Evolutionary conservation across 2,797 vertebrate genomes (phyloP).

Genomic region (Pseudopleuronectes americanus): DNA sequence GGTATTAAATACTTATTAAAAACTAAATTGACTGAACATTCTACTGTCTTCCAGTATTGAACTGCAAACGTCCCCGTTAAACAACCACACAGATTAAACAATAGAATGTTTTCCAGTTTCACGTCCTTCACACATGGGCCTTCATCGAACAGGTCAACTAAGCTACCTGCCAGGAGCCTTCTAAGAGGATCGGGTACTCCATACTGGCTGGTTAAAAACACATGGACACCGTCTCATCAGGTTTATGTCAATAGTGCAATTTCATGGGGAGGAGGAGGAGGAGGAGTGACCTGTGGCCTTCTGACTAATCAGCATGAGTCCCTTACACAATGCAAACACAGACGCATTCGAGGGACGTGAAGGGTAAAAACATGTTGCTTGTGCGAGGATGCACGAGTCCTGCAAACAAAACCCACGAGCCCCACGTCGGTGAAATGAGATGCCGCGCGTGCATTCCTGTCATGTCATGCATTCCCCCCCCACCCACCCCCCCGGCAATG

Average conservation of each 20-base stretch:
- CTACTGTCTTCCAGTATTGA: too few relatives aligned
- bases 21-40: background rate
- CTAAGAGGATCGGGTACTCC: background rate
- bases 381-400: too few relatives aligned
- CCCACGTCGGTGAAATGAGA: background rate
- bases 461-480: slow-evolving; percentile 65
- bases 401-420: background rate
- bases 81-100: too few relatives aligned
- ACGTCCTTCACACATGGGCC: background rate
- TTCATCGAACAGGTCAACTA: background rate
- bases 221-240: slow-evolving; percentile 45
- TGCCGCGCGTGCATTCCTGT: slow-evolving; percentile 62
- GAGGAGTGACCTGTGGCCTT: slow-evolving; percentile 40
- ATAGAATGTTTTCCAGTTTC: background rate
- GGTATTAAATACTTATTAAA: background rate
- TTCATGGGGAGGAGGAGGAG: background rate
- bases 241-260: slow-evolving; percentile 24
- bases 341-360: too few relatives aligned
- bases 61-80: too few relatives aligned
- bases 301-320: slow-evolving; percentile 5
- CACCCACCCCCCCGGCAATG: slow-evolving; percentile 18
- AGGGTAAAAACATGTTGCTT: background rate
- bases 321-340: slow-evolving; percentile 13
- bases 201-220: slow-evolving; percentile 17
- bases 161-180: background rate